Evolutionary conservation across 2,113 vertebrate genomes (phyloP).

Genomic region (Apodemus sylvaticus): DNA sequence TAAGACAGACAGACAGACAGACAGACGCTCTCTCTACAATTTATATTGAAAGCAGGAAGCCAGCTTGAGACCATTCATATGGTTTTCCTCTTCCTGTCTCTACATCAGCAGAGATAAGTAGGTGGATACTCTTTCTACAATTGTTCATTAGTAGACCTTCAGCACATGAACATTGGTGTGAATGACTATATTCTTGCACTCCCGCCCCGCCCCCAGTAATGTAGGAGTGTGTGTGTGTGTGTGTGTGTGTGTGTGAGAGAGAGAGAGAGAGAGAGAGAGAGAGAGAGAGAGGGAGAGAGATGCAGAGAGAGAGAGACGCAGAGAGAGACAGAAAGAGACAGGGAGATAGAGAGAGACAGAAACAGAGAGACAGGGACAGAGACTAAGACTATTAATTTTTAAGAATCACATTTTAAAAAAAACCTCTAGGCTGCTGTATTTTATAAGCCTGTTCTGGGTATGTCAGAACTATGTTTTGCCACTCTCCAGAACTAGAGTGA

Average conservation of each 20-base stretch:
- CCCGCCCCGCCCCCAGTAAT: not conserved
- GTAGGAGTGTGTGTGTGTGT: no score
- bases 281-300: no score
- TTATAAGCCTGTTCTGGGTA: not conserved
- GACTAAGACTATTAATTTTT: not conserved
- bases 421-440: not conserved
- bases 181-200: not conserved
- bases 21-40: not conserved
- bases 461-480: constrained; percentile 6
- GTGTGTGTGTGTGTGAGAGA: no score
- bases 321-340: not conserved
- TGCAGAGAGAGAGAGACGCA: not conserved
- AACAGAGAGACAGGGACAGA: no score
- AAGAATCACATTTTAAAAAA: not conserved
- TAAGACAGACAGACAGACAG: not conserved
- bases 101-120: not conserved
- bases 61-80: not conserved
- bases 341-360: not conserved
- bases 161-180: not conserved
- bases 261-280: not conserved
- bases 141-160: not conserved
- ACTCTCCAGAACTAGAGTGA: not conserved
- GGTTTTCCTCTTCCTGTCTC: not conserved
- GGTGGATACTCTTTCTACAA: not conserved
- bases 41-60: not conserved